Base-by-base conservation (phyloP, 2,888 invertebrate genomes). In the Trachelus stipa region DNA sequence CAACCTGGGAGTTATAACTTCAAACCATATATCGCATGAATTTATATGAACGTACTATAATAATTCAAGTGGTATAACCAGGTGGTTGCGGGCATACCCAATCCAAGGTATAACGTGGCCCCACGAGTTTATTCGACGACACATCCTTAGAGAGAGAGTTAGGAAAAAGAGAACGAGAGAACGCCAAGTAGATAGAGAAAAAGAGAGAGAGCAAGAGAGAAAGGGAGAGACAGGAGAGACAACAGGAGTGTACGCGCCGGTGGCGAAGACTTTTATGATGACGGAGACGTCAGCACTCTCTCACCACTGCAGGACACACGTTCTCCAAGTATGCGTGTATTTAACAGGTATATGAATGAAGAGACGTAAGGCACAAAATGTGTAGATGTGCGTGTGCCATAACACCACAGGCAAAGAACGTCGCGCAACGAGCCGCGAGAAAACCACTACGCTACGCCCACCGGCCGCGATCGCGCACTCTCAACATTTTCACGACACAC, bases 401-500 rank as follows among this genome's bases (percentile, higher is more conserved):
- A 12, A 31, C 30, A 40, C 15, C 40, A 40, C 40, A 40, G 15
- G 69, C 69, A 69, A 30, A 69, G 69, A 33, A 30, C 69, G 11
- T 69, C 69, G 69, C 69, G 31, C 31, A 69, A 33, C 69, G 69
- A 69, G 33, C 12, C 69, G 33, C 69, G 69, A 79, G 78, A 83
- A 79, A 74, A 74, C 77, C 80, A 83, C 81, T 77, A 76, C 81
- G 77, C 81, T 82, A 83, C 83, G 82, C 84, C 83, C 84, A 84
- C 82, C 83, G 82, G 83, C 81, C 83, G 81, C 81, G 82, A 79
- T 84, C 84, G 73, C 82, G 83, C 82, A 84, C 83, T 82, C 79
- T 78, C 82, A 84, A 84, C 83, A 83, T 82, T 79, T 80, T 82
- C 79, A 80, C 79, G 78, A 35, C 77, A 75, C 80, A 74, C 76